phyloP scores from a whole-genome alignment of 2,797 vertebrate genomes.

The Pelochelys cantorii region DNA sequence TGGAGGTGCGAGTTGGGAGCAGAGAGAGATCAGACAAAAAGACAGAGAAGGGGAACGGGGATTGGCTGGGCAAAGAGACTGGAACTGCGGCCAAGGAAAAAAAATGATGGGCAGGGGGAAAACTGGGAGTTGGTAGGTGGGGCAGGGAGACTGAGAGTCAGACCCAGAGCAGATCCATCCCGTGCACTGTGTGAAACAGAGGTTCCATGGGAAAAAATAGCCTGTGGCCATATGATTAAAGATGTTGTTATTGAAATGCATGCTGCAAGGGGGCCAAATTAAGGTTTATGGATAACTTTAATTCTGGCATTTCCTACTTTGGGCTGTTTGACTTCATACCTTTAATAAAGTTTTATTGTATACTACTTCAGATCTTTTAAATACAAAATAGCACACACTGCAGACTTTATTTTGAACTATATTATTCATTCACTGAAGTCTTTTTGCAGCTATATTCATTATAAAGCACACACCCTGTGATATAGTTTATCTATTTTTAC shows the following conservation, averaged over 20 bases:
- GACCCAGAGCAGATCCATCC: neutral
- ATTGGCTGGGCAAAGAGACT: neutral
- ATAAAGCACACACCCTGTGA: neutral
- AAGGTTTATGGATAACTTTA: neutral
- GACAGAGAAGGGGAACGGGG: neutral
- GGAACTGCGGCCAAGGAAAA: neutral
- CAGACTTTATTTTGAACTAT: slow-evolving; percentile 32
- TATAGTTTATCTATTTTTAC: neutral
- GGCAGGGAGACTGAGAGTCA: neutral
- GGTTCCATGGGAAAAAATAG: neutral
- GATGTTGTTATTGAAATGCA: neutral
- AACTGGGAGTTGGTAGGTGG: neutral
- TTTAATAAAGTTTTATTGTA: slow-evolving; percentile 11
- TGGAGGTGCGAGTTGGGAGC: neutral
- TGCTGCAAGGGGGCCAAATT: no score
- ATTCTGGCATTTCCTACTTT: neutral
- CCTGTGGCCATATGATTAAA: neutral
- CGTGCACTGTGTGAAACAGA: neutral
- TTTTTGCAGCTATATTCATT: slow-evolving; percentile 30
- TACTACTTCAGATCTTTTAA: slow-evolving; percentile 5
- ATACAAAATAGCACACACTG: neutral
- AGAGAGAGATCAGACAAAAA: neutral
- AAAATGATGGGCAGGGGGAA: neutral
- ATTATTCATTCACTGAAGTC: neutral
- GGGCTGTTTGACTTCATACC: neutral